Evolutionary conservation across 2,888 invertebrate genomes (phyloP), one percentile per base, ranked within the genome.

Genomic region (Halictus quadricinctus): DNA sequence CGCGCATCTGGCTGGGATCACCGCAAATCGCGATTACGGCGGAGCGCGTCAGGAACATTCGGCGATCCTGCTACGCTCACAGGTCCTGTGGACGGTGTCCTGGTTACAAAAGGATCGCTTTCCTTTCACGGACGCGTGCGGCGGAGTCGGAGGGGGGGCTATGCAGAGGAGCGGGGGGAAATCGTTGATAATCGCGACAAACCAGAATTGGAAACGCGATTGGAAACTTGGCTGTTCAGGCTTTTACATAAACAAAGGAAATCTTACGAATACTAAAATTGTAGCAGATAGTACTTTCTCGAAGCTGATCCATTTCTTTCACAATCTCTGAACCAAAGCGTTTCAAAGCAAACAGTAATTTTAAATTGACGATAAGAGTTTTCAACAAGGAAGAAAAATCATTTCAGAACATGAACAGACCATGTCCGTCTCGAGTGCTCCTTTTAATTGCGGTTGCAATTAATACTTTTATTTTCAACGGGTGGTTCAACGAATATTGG

Each of bases 1-100:
- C 29, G 10, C 50, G 66, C 10, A 18, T 21, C 70, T 2, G 69
- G 69, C 69, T 64, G 64, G 69, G 41, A 43, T 43, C 70, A 70
- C 80, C 77, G 80, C 75, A 46, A 81, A 79, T 70, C 85, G 77
- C 75, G 58, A 80, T 43, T 75, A 77, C 85, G 79, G 25, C 36
- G 69, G 85, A 85, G 86, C 84, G 82, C 82, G 84, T 58, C 85
- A 79, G 82, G 88, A 88, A 83, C 82, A 79, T 75, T 76, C 58
- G 81, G 41, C 74, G 83, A 66, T 88, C 85, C 84, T 86, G 83
- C 75, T 72, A 80, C 77, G 81, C 75, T 85, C 82, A 79, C 83
- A 79, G 86, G 79, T 83, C 83, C 86, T 84, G 72, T 88, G 88
- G 88, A 88, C 88, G 86, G 88, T 80, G 83, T 83, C 83, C 81